Percentiles rank a stretch among this genome's conserved stretches.
Conservation (phyloP, 2,113 vertebrate genomes). For the Aegithalos caudatus region DNA sequence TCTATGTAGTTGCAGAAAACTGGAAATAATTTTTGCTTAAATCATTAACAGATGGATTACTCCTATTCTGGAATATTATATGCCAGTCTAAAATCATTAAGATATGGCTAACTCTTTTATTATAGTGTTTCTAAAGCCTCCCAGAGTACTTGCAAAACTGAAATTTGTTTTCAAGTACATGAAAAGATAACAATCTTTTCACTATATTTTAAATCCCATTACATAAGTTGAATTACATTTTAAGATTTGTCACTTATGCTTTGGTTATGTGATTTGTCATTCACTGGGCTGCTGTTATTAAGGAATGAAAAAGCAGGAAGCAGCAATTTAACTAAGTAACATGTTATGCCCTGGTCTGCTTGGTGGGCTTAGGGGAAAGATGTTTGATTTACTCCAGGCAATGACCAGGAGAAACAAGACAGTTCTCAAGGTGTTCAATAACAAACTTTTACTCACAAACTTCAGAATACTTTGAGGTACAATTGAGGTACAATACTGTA, state of each 20-base stretch:
- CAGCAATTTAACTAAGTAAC: background rate
- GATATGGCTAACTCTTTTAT: background rate
- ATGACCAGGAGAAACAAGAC: background rate
- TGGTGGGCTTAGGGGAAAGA: accelerated
- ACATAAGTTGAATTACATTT: background rate
- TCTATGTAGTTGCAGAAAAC: background rate
- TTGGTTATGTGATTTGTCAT: background rate
- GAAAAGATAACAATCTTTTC: background rate
- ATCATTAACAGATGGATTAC: background rate
- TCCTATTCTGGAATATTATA: background rate
- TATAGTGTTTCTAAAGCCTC: background rate
- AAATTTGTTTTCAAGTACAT: background rate
- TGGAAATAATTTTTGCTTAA: background rate
- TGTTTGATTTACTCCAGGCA: background rate
- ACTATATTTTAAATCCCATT: background rate
- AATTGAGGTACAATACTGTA: background rate
- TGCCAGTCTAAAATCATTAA: background rate
- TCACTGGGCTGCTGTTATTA: background rate
- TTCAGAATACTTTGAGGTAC: background rate
- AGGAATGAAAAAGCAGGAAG: background rate
- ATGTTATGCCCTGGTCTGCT: background rate
- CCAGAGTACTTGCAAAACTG: background rate
- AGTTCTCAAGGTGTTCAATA: background rate
- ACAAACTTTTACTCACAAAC: background rate
- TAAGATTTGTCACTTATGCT: background rate